These are phyloP conservation scores for Stegodyphus dumicola DNA, from an alignment of 1,140 invertebrate genomes.

Conservation along the genomic window DNA sequence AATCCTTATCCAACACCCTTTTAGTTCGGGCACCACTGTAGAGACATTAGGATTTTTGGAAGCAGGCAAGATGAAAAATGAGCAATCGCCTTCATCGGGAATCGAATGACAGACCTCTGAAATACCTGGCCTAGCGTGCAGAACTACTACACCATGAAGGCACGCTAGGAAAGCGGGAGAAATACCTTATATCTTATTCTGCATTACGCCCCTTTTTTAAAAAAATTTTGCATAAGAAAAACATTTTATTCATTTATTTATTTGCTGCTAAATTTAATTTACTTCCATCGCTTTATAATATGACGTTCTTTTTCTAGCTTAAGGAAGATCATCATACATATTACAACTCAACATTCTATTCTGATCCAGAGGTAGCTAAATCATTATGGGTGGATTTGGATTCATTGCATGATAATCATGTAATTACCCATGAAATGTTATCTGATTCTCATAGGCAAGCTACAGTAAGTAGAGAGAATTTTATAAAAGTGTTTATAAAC, in stretches of 20 bases:
- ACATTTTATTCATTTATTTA: neutral
- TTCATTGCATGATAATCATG: constrained; percentile 68
- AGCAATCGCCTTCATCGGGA: no score
- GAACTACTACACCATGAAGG: no score
- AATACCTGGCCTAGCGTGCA: no score
- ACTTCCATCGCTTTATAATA: no score
- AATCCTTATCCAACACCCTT: no score
- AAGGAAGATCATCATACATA: constrained; percentile 62
- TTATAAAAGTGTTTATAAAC: constrained; percentile 69
- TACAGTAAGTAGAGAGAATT: constrained; percentile 79
- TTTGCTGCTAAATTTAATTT: no score
- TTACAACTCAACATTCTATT: constrained; percentile 63
- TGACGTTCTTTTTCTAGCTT: neutral
- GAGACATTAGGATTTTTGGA: no score
- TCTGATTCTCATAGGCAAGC: constrained; percentile 89
- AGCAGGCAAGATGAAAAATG: no score
- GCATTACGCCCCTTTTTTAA: neutral
- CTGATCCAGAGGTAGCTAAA: constrained; percentile 56
- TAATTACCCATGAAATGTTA: constrained; percentile 78
- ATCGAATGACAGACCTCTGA: no score
- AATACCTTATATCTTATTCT: neutral
- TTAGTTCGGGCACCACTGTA: no score
- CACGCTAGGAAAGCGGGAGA: no score
- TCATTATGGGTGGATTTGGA: constrained; percentile 79
- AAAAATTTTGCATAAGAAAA: no score